Conservation (phyloP, 2,888 invertebrate species). For the Carterocephalus palaemon region DNA sequence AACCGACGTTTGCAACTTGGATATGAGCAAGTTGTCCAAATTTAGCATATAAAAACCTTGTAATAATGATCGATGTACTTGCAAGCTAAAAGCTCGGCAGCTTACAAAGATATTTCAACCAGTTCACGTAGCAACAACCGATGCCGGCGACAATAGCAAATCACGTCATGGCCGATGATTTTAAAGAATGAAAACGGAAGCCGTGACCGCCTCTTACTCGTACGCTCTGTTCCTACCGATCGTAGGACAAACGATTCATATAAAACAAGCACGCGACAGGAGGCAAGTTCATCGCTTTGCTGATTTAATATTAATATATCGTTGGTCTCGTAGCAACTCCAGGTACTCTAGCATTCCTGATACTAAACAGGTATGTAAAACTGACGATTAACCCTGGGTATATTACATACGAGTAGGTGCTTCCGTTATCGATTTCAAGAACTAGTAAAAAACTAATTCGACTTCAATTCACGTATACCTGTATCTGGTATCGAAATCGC, state of each 20-base stretch:
- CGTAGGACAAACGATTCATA: constrained; percentile 39
- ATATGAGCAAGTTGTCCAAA: no score
- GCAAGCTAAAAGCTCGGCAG: constrained; percentile 11
- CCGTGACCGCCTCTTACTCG: constrained; percentile 50
- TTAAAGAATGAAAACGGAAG: constrained; percentile 64
- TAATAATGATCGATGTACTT: no score
- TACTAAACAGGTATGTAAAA: constrained; percentile 19
- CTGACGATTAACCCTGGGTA: constrained; percentile 28
- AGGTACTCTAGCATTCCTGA: constrained; percentile 23
- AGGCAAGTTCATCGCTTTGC: constrained; percentile 21
- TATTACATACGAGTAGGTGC: constrained; percentile 48
- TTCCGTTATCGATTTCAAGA: constrained; percentile 48
- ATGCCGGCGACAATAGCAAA: constrained; percentile 57
- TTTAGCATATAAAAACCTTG: no score
- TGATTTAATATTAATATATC: constrained; percentile 30
- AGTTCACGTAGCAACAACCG: constrained; percentile 52
- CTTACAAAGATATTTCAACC: constrained; percentile 41
- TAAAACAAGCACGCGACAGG: constrained; percentile 35
- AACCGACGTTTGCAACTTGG: no score
- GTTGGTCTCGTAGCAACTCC: constrained; percentile 14
- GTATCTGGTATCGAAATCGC: constrained; percentile 46
- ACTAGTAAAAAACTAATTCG: constrained; percentile 33
- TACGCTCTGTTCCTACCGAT: constrained; percentile 38
- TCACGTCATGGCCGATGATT: constrained; percentile 55
- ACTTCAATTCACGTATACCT: constrained; percentile 41